A percentile compares a stretch with the other conserved stretches of the same genome.
These are phyloP conservation scores for Hippopotamus amphibius DNA, from an alignment of 2,113 vertebrate species.

Conservation along the genomic window DNA sequence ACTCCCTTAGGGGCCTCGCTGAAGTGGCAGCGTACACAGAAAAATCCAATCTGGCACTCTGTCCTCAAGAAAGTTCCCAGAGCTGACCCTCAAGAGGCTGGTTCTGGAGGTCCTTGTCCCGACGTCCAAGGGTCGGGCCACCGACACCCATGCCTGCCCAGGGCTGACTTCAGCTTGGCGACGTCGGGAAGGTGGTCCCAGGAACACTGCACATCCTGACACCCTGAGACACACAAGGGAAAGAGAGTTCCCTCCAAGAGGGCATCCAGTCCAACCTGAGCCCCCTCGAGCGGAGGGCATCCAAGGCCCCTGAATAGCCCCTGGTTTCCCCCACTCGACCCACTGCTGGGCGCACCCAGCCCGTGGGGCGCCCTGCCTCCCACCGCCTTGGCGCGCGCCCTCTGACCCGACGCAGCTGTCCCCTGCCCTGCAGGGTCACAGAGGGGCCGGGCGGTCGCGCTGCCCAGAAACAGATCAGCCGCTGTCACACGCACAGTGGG, in stretches of 20 bases:
- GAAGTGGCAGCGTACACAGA: not conserved
- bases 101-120: not conserved
- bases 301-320: not conserved
- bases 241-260: constrained; percentile 51
- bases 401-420: not conserved
- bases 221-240: constrained; percentile 4
- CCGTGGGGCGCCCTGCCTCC: not conserved
- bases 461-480: constrained; percentile 99
- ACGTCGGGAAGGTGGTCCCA: not conserved
- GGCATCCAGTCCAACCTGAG: not conserved
- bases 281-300: not conserved
- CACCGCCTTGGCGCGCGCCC: not conserved
- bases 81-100: not conserved
- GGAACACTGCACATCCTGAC: not conserved
- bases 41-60: not conserved
- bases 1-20: not conserved
- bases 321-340: not conserved
- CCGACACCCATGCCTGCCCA: not conserved
- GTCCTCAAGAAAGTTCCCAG: not conserved
- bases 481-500: constrained; percentile 99
- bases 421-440: constrained; percentile 3
- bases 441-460: constrained; percentile 74
- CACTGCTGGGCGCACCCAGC: not conserved
- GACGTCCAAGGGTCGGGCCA: not conserved
- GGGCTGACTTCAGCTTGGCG: not conserved